Evolutionary conservation across 1,140 invertebrate species (phyloP), one percentile per base, ranked within the genome.

Genomic region (Agrilus planipennis): DNA sequence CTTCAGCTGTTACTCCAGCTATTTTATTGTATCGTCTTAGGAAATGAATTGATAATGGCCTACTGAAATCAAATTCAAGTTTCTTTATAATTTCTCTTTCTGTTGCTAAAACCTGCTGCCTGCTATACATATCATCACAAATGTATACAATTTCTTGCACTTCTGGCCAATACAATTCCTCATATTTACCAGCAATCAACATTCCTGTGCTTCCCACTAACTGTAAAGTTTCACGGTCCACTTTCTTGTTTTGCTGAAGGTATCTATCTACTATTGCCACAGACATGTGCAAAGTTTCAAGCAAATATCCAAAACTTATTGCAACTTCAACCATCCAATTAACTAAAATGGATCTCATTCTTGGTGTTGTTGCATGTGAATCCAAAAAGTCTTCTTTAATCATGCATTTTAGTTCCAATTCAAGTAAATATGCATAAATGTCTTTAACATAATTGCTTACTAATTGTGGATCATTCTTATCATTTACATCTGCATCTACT

Each of bases 311-410:
- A 58, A 96, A 97, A 58, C 89, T 81, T 42, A 73, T 64, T 55
- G 95, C 90, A 10, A 96, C 89, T 57, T 94, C 89, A 15, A 93
- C 80, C 17, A 97, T 64, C 93, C 93, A 98, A 61, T 97, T 89
- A 44, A 97, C 70, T 1, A 93, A 67, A 23, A 92, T 81, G 5
- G 77, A 68, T 42, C 94, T 75, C 90, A 96, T 96, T 54, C 79
- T 81, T 0, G 79, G 71, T 12, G 79, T 83, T 1, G 91, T 72
- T 41, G 64, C 52, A 50, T 84, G 76, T 21, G 69, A 73, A 22
- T 70, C 65, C 28, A 89, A 65, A 60, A 77, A 81, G 48, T 77
- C 68, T 27, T 62, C 53, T 30, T 63, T 57, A 36, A 88, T 71
- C 10, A 71, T 64, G 62, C 70, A 78, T 43, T 75, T 70, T 28